Base-by-base conservation (phyloP, 2,113 vertebrate species). In the Cyanoramphus novaezelandiae region DNA sequence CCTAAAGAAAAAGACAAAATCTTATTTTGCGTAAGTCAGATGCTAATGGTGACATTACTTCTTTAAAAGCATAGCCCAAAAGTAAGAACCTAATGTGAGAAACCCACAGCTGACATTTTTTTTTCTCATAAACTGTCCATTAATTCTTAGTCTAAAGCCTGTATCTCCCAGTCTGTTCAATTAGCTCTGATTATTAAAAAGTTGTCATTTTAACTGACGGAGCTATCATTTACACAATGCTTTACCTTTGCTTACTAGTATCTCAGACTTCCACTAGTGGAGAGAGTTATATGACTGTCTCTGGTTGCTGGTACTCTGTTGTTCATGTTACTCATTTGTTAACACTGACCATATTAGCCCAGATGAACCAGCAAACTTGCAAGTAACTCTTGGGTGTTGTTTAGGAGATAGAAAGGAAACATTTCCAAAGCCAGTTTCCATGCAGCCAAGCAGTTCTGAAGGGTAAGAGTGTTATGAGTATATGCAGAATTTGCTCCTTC, bases 121-220 rank as follows among this genome's bases (percentile, higher is more conserved):
- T 41, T 39, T 11, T 31, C 8, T 35, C 25, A 50, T 29, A 9
- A 62, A 62, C 13, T 18, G 0, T 7, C n/a, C 0, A 2, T 46
- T 79, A 85, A 14, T 37, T 63, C 17, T 78, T 47, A 33, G 1
- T 37, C 10, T 82, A 46, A 90, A 78, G 11, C 10, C 4, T 31
- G 9, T 53, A 31, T 39, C 17, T 74, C 43, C 43, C 46, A 50
- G 6, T 13, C 37, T 69, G 19, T 37, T 74, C 44, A 64, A 28
- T 52, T 59, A 75, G 9, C n/a, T 12, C 6, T 17, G n/a, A 41
- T 37, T 37, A 43, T 60, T n/a, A 65, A 65, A 5, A 64, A 53
- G 18, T 28, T 59, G 74, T 29, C 80, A 10, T 11, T 52, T 33
- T 33, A 28, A 47, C 39, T 10, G 39, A 60, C 10, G 13, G 21